Base-by-base conservation (phyloP, 1,140 invertebrate species). In the Hydropsyche tenuis region DNA sequence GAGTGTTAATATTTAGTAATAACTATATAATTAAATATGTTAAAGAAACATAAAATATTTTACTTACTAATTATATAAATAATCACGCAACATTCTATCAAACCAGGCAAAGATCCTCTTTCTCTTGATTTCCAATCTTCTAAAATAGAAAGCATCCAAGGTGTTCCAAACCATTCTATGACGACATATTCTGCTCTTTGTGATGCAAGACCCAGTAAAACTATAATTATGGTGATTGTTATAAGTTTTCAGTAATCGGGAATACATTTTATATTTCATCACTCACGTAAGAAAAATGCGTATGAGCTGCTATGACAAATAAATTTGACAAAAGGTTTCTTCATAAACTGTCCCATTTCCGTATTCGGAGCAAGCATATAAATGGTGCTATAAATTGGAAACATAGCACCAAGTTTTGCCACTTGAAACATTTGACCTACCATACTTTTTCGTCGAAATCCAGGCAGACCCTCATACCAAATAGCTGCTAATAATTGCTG, bases 281-380 rank as follows among this genome's bases (percentile, higher is more conserved):
- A 85, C 91, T 90, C 85, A 94, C 93, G 88, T n/a, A 97, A 86
- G 83, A 97, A 96, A 76, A 94, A 90, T 74, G 92, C 92, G 81
- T 97, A 97, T 1, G 94, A 95, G 2, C 92, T 89, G 4, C 94
- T 96, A 80, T 97, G 94, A 79, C 90, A 93, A 77, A 97, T 94
- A 82, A 98, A 98, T 82, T 97, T 97, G 79, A 97, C 94, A 81
- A 97, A 97, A 0, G 96, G 95, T 79, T 95, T 95, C 81, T 93
- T 94, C 89, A 96, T 92, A 78, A 94, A 93, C 70, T 88, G 83
- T 18, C 92, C 95, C 80, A 92, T 91, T 73, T 91, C 86, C 0
- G 92, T 94, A 5, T 90, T 90, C 0, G 94, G 94, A 0, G 90
- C 87, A n/a, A 96, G 78, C 87, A 97, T 93, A 81, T 96, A 96